These are phyloP conservation scores for Darwinula stevensoni DNA, from an alignment of 2,888 invertebrate species.

Conservation along the genomic window DNA sequence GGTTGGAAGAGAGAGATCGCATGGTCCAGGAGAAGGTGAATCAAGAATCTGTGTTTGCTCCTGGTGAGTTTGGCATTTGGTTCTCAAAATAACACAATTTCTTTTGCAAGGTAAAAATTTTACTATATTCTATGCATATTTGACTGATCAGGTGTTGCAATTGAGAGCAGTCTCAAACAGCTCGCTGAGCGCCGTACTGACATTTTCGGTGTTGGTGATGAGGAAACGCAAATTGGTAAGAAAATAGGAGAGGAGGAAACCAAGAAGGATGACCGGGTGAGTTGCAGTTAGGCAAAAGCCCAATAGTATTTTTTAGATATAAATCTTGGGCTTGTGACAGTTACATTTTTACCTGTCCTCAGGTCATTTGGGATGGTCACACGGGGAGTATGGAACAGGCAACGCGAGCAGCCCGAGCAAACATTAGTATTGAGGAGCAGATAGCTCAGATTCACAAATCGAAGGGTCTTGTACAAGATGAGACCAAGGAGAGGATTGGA, in stretches of 20 bases:
- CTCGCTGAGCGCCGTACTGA: conserved; percentile 96
- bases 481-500: conserved; percentile 88
- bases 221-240: conserved; percentile 96
- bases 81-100: conserved; percentile 6
- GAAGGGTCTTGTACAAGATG: conserved; percentile 73
- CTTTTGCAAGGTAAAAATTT: not conserved
- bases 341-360: conserved; percentile 17
- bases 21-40: conserved; percentile 75
- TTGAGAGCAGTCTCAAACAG: conserved; percentile 77
- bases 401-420: conserved; percentile 68
- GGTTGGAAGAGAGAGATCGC: conserved; percentile 88
- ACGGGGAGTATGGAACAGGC: conserved; percentile 88
- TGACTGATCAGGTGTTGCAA: conserved; percentile 35
- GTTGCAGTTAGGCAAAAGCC: too few species aligned
- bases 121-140: conserved; percentile 14
- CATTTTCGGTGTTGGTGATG: conserved; percentile 95
- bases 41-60: conserved; percentile 52
- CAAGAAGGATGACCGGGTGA: conserved; percentile 35
- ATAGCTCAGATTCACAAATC: conserved; percentile 92
- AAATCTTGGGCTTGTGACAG: not conserved
- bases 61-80: conserved; percentile 21
- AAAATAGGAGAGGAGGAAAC: conserved; percentile 69
- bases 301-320: not conserved
- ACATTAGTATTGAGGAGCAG: conserved; percentile 83
- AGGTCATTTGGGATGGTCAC: conserved; percentile 97